These are phyloP conservation scores for Cepaea hortensis DNA, from an alignment of 2,888 invertebrate species.

Conservation along the genomic window DNA sequence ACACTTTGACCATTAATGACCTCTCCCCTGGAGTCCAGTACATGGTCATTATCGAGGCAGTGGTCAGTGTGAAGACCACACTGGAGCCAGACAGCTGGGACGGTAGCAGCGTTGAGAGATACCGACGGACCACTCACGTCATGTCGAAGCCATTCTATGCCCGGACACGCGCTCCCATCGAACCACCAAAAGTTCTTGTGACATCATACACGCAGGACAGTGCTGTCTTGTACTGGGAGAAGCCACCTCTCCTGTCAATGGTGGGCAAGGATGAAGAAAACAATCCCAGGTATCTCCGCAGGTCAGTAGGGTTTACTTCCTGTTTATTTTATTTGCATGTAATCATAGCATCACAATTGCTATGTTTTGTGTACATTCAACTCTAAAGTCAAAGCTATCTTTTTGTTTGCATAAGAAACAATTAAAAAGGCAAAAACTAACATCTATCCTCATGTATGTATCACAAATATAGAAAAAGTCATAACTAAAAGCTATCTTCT, in stretches of 20 bases:
- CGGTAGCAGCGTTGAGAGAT: constrained; percentile 64
- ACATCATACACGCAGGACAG: constrained; percentile 72
- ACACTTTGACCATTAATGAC: constrained; percentile 68
- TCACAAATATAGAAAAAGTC: too few relatives aligned
- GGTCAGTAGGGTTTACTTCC: constrained; percentile 48
- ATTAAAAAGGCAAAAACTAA: too few relatives aligned
- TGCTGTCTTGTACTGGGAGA: constrained; percentile 75
- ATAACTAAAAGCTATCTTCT: too few relatives aligned
- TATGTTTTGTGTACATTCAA: too few relatives aligned
- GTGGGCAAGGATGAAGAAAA: constrained; percentile 71
- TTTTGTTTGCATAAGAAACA: too few relatives aligned
- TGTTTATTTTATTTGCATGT: too few relatives aligned
- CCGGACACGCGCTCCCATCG: constrained; percentile 74
- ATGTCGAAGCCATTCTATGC: constrained; percentile 72
- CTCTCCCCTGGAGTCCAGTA: constrained; percentile 74
- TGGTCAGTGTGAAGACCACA: constrained; percentile 75
- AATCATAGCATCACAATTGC: too few relatives aligned
- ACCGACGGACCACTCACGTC: constrained; percentile 73
- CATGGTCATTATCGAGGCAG: constrained; percentile 74
- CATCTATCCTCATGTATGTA: too few relatives aligned
- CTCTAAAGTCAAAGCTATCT: too few relatives aligned
- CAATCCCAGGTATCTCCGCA: constrained; percentile 69
- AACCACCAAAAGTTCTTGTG: constrained; percentile 70
- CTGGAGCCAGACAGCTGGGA: constrained; percentile 67
- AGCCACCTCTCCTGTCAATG: constrained; percentile 72